Percentiles rank a stretch among this genome's conserved stretches.
Conservation (phyloP, 2,797 vertebrate species). For the Megaceryle alcyon region DNA sequence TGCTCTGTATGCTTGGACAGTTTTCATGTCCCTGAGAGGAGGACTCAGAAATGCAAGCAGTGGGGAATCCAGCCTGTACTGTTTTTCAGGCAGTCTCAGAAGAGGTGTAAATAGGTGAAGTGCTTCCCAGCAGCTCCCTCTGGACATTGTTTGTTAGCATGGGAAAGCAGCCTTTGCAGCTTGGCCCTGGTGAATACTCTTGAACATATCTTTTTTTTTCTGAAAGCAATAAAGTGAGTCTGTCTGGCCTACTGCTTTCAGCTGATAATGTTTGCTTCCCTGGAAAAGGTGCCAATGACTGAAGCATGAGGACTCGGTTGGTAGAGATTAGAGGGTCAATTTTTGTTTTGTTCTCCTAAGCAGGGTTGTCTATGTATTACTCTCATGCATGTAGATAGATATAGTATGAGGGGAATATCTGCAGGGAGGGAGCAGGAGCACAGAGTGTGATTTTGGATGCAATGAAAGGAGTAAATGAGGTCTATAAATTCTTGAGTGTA, state of each 20-base stretch:
- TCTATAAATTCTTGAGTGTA: not conserved
- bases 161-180: not conserved
- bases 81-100: not conserved
- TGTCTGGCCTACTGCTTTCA: not conserved
- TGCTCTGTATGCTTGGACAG: not conserved
- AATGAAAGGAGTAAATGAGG: not conserved
- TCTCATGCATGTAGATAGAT: not conserved
- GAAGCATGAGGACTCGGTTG: not conserved
- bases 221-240: not conserved
- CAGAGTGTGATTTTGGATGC: not conserved
- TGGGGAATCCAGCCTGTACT: not conserved
- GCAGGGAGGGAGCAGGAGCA: not conserved
- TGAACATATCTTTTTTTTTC: not conserved
- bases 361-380: not conserved
- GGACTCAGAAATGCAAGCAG: not conserved
- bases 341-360: not conserved
- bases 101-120: not conserved
- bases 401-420: not conserved
- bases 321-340: not conserved
- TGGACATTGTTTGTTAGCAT: not conserved
- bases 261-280: not conserved
- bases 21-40: not conserved
- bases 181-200: not conserved
- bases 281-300: not conserved
- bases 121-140: not conserved